Evolutionary conservation across 2,113 vertebrate genomes (phyloP).

Genomic region (Eubucco bourcierii): DNA sequence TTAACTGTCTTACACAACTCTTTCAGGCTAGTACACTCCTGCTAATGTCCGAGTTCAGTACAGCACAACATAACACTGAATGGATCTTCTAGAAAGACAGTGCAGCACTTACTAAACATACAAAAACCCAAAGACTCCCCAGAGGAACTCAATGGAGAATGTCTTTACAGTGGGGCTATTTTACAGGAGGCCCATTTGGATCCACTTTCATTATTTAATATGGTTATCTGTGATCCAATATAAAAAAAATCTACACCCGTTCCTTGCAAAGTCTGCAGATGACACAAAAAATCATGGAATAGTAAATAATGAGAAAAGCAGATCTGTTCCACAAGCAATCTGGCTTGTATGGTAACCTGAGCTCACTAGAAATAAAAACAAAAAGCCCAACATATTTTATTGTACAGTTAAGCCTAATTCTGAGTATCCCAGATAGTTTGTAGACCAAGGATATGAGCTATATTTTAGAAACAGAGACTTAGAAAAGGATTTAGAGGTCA

Average conservation of each 20-base stretch:
- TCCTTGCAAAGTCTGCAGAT: slow-evolving; percentile 5
- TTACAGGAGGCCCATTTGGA: not conserved
- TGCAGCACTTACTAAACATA: not conserved
- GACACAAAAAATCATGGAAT: slow-evolving; percentile 11
- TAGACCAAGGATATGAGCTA: not conserved
- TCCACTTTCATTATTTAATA: slow-evolving; percentile 4
- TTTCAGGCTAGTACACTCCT: not conserved
- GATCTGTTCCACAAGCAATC: not conserved
- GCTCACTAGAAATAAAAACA: not conserved
- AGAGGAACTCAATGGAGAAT: not conserved
- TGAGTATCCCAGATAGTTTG: not conserved
- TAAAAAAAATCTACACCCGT: not conserved
- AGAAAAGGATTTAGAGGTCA: slow-evolving; percentile 5
- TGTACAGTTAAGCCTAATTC: not conserved
- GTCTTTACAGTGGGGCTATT: not conserved
- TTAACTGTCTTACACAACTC: not conserved
- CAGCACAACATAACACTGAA: not conserved
- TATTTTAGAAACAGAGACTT: not conserved
- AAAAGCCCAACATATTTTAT: not conserved
- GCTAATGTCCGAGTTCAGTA: not conserved
- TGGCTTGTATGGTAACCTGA: slow-evolving; percentile 18
- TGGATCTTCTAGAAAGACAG: not conserved
- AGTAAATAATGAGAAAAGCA: slow-evolving; percentile 57
- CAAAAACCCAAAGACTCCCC: not conserved
- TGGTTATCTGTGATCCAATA: not conserved